Conservation (phyloP, 2,888 invertebrate species). For the Sphaerophoria rueppellii region DNA sequence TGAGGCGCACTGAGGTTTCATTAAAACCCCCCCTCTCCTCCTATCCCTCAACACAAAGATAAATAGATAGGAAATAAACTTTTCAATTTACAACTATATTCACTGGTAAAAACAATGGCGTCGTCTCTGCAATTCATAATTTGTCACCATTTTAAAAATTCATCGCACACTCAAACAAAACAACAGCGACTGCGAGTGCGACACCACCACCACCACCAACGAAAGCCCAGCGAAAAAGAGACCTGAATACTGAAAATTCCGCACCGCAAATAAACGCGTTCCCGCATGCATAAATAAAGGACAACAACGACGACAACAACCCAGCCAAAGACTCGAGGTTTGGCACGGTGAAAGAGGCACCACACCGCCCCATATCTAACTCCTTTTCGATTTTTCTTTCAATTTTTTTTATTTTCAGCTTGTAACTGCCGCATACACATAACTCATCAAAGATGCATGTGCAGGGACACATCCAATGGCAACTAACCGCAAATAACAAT, state of each 20-base stretch:
- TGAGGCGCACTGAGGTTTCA: slow-evolving; percentile 6
- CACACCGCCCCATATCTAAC: slow-evolving; percentile 34
- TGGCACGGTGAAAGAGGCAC: slow-evolving; percentile 6
- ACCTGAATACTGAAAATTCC: slow-evolving; percentile 40
- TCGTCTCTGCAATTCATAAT: slow-evolving; percentile 68
- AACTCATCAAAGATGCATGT: slow-evolving; percentile 74
- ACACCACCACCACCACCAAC: no score
- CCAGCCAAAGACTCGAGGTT: not conserved
- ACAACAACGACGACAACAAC: slow-evolving; percentile 44
- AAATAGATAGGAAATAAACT: slow-evolving; percentile 67
- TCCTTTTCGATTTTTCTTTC: slow-evolving; percentile 62
- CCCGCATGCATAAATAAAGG: slow-evolving; percentile 73
- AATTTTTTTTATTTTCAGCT: slow-evolving; percentile 1
- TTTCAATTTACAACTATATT: slow-evolving; percentile 72
- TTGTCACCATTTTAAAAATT: slow-evolving; percentile 74
- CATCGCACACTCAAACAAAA: slow-evolving; percentile 69
- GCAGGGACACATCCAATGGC: slow-evolving; percentile 72
- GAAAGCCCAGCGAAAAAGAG: not conserved
- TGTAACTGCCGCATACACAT: slow-evolving; percentile 59
- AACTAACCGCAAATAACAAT: slow-evolving; percentile 74
- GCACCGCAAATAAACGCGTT: slow-evolving; percentile 72
- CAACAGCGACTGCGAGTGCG: not conserved
- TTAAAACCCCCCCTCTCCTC: not conserved
- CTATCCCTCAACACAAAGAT: not conserved
- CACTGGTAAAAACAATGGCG: slow-evolving; percentile 70